These are phyloP conservation scores for Drosophila elegans DNA, from an alignment of 1,140 invertebrate genomes.

Conservation along the genomic window DNA sequence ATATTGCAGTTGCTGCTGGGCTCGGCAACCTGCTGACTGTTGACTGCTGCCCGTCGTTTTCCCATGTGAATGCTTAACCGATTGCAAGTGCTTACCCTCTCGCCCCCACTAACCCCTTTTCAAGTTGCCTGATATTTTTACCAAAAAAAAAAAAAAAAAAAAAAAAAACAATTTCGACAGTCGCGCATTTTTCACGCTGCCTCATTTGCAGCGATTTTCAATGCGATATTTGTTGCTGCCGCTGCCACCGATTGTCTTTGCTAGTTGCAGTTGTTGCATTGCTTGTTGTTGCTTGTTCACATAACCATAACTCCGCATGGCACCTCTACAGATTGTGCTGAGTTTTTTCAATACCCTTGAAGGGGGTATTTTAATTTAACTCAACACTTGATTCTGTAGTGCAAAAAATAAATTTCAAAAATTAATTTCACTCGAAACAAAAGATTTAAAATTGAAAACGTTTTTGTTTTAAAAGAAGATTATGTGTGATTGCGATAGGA, in stretches of 20 bases:
- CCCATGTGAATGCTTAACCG: constrained; percentile 62
- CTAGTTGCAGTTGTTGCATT: constrained; percentile 34
- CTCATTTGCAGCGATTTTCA: constrained; percentile 71
- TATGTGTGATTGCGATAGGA: too few relatives aligned
- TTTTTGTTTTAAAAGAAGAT: too few relatives aligned
- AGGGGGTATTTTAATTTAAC: constrained; percentile 3
- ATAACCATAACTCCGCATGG: constrained; percentile 74
- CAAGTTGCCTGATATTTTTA: constrained; percentile 65
- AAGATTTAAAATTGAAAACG: too few relatives aligned
- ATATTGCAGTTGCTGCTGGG: constrained; percentile 37
- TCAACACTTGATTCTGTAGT: not conserved
- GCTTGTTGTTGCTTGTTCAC: constrained; percentile 50
- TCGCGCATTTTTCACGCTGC: constrained; percentile 67
- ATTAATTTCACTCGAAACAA: too few relatives aligned
- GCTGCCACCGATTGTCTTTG: constrained; percentile 34
- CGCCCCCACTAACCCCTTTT: constrained; percentile 18
- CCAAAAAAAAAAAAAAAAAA: constrained; percentile 27
- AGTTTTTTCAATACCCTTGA: constrained; percentile 34
- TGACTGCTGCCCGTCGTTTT: constrained; percentile 53
- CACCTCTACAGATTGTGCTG: constrained; percentile 56
- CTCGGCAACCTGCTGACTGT: constrained; percentile 49
- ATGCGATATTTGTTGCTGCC: constrained; percentile 46
- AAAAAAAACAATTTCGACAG: constrained; percentile 71
- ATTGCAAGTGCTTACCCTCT: constrained; percentile 46
- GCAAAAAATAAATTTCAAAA: too few relatives aligned